Conservation (phyloP, 2,113 vertebrate genomes). For the Ranitomeya variabilis region DNA sequence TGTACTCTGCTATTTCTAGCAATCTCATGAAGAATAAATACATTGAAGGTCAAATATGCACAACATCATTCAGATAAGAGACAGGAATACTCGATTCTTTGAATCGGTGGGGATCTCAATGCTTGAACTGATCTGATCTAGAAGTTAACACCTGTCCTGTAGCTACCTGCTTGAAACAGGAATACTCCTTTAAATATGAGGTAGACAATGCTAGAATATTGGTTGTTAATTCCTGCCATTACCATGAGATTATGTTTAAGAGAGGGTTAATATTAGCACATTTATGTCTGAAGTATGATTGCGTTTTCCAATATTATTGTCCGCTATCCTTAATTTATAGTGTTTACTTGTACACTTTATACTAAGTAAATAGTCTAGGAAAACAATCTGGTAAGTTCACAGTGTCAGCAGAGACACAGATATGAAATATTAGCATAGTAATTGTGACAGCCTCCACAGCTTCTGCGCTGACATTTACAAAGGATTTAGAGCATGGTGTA, state of each 20-base stretch:
- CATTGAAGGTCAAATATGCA: too few relatives aligned
- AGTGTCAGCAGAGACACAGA: not conserved
- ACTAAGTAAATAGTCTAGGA: not conserved
- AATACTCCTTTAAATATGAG: not conserved
- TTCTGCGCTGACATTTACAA: slow-evolving; percentile 45
- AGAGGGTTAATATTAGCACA: not conserved
- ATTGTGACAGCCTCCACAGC: slow-evolving; percentile 1
- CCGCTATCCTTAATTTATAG: not conserved
- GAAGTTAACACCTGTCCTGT: too few relatives aligned
- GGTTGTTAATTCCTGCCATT: not conserved
- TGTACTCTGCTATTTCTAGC: too few relatives aligned
- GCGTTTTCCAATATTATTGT: not conserved
- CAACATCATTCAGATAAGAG: too few relatives aligned
- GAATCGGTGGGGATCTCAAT: too few relatives aligned
- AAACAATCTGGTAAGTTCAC: not conserved
- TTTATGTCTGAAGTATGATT: not conserved
- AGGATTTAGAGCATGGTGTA: slow-evolving; percentile 34
- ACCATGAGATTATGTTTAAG: not conserved
- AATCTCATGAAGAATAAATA: too few relatives aligned
- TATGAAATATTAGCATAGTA: slow-evolving; percentile 26
- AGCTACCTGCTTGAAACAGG: too few relatives aligned
- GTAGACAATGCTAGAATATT: not conserved
- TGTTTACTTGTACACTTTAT: not conserved
- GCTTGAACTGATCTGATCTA: too few relatives aligned
- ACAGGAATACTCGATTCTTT: too few relatives aligned